A percentile compares a stretch with the other conserved stretches of the same genome.
Evolutionary conservation across 2,113 vertebrate genomes (phyloP).

Genomic region (Trogon surrucura): DNA sequence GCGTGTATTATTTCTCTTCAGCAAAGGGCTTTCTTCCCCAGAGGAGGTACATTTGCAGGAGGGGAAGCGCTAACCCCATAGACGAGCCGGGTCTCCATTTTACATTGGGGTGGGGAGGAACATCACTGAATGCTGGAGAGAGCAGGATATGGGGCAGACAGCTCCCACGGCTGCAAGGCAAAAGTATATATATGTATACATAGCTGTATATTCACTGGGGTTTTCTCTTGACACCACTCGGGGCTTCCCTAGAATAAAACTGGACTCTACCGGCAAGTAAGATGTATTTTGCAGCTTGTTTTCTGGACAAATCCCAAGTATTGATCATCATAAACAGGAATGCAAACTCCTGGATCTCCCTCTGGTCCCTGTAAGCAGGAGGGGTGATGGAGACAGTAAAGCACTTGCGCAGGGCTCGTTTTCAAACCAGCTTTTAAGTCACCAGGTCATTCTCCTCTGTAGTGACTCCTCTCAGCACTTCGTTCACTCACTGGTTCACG

Average conservation of each 20-base stretch:
- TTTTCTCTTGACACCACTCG: neutral
- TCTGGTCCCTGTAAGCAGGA: neutral
- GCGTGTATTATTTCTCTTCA: neutral
- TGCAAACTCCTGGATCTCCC: neutral
- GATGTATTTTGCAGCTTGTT: neutral
- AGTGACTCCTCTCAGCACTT: neutral
- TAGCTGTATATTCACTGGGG: neutral
- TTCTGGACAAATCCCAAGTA: neutral
- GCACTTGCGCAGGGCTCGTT: accelerated
- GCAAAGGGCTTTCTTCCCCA: neutral
- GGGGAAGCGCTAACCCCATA: neutral
- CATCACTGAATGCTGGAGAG: neutral
- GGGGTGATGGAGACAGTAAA: neutral
- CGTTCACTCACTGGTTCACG: neutral
- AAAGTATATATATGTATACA: neutral
- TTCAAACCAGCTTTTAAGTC: neutral
- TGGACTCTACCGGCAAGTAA: neutral
- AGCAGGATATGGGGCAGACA: accelerated
- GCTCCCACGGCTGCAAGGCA: neutral
- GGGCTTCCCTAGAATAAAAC: neutral
- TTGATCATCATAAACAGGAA: accelerated
- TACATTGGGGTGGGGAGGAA: neutral
- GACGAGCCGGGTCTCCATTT: neutral
- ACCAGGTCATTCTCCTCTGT: neutral
- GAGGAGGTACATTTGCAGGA: neutral